These are phyloP conservation scores for Tragulus kanchil DNA, from an alignment of 2,113 vertebrate genomes.

Conservation along the genomic window DNA sequence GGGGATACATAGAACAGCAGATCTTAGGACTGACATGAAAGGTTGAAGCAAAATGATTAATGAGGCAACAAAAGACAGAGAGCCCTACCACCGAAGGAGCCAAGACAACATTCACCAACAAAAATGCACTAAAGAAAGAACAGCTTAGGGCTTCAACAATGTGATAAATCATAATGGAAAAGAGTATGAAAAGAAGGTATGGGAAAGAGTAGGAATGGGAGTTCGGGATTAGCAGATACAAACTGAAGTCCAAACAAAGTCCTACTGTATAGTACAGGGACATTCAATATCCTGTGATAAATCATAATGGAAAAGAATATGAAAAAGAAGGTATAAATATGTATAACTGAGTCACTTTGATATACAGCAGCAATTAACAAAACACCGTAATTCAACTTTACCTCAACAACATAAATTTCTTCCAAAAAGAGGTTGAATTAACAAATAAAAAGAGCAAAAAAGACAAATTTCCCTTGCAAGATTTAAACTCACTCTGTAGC, in stretches of 20 bases:
- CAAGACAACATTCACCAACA: background rate
- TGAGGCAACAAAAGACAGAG: background rate
- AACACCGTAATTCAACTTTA: background rate
- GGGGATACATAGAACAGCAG: background rate
- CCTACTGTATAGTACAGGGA: background rate
- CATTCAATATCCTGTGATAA: background rate
- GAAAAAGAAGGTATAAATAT: background rate
- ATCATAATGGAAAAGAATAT: background rate
- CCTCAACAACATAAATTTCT: background rate
- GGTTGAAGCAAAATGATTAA: background rate
- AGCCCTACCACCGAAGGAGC: background rate
- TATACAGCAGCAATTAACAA: background rate
- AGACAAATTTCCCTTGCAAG: background rate
- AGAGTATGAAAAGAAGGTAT: too few species aligned
- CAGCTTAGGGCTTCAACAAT: too few species aligned
- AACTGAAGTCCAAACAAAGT: background rate
- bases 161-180: too few species aligned
- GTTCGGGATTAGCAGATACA: background rate
- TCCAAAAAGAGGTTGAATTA: background rate
- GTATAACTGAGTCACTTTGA: background rate
- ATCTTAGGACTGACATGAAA: background rate
- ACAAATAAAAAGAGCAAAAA: background rate
- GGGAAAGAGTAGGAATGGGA: background rate
- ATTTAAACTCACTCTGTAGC: background rate
- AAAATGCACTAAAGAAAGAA: background rate